Percentiles rank a stretch among this genome's conserved stretches.
These are phyloP conservation scores for Papilio helenus DNA, from an alignment of 1,140 invertebrate species.

Conservation along the genomic window DNA sequence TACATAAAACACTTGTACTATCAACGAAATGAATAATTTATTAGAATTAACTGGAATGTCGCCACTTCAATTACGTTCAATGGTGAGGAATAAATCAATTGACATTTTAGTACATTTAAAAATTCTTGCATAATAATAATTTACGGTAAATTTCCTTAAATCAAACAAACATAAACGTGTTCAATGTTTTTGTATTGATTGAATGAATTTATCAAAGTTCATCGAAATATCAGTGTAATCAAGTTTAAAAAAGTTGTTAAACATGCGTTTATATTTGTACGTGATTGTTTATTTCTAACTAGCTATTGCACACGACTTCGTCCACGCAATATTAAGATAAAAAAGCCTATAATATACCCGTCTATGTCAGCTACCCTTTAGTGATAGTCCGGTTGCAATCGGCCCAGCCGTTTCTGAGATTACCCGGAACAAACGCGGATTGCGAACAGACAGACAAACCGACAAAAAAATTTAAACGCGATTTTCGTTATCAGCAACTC, in stretches of 20 bases:
- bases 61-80: background rate
- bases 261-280: background rate
- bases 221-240: background rate
- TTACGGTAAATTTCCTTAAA: background rate
- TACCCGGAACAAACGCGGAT: no score
- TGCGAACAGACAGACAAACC: no score
- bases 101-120: slow-evolving; percentile 6
- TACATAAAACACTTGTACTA: slow-evolving; percentile 6
- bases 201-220: background rate
- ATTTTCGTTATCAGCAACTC: no score
- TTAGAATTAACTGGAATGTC: background rate
- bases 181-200: background rate
- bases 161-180: background rate
- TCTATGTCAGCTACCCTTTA: no score
- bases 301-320: no score
- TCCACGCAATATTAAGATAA: no score
- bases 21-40: slow-evolving; percentile 6
- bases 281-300: background rate
- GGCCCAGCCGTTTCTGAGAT: no score
- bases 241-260: background rate
- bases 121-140: slow-evolving; percentile 9
- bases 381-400: no score
- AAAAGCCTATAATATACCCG: no score
- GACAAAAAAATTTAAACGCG: no score
- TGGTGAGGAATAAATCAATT: background rate